Evolutionary conservation across 2,888 invertebrate genomes (phyloP), one percentile per base, ranked within the genome.

Genomic region (Tachystola acroxantha): DNA sequence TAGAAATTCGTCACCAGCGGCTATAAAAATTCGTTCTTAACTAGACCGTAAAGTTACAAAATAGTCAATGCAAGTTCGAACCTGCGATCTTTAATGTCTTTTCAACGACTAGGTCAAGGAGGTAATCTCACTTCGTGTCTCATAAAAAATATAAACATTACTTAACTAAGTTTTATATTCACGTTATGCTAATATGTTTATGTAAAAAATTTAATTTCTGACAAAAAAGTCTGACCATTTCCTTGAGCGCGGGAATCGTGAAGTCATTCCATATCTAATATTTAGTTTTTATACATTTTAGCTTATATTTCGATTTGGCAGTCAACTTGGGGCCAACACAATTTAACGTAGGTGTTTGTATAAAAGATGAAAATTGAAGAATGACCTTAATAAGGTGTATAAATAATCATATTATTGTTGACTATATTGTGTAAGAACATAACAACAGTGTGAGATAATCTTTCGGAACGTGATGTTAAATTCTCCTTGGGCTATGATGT

Each of bases 201-300:
- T 40, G 60, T 61, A 63, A 66, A 63, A 65, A 65, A 51, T 47
- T n/a, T 28, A 42, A 45, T 45, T 48, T 31, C 43, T 44, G 47
- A 48, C 46, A 64, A 69, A 65, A 68, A 69, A 70, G 62, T 63
- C 42, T 56, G 43, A 53, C 48, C 57, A 72, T 74, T 76, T 75
- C 69, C 73, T 70, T 73, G 65, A 70, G 64, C 60, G 66, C 68
- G 70, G 64, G 69, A 74, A 72, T 67, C 32, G 24, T 29, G 29
- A 16, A 32, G 34, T 14, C 16, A 25, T 30, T 25, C 13, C n/a
- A n/a, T n/a, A n/a, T n/a, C n/a, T n/a, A n/a, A n/a, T n/a, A n/a
- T n/a, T n/a, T n/a, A n/a, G n/a, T n/a, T n/a, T n/a, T n/a, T n/a
- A n/a, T n/a, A n/a, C n/a, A n/a, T n/a, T n/a, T n/a, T n/a, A n/a